Conservation (phyloP, 2,113 vertebrate species). For the Aviceda subcristata region DNA sequence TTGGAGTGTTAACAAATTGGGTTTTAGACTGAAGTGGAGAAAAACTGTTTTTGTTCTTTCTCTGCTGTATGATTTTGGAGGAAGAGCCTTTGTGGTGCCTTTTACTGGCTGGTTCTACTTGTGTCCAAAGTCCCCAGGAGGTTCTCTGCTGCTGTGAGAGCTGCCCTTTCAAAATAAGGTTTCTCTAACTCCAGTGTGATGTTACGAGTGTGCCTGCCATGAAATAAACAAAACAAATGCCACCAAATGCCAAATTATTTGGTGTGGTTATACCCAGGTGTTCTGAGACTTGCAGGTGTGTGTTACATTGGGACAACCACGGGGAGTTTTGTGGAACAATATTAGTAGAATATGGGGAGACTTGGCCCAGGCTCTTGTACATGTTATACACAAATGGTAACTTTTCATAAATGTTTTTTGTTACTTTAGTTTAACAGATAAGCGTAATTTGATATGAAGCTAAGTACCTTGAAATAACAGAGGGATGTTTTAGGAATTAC, state of each 20-base stretch:
- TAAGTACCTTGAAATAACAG: not conserved
- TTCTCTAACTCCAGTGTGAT: rapidly evolving
- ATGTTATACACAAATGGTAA: rapidly evolving
- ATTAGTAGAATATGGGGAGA: not conserved
- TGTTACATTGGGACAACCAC: not conserved
- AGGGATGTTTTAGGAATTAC: not conserved
- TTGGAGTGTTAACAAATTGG: not conserved
- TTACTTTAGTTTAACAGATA: not conserved
- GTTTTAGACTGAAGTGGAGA: not conserved
- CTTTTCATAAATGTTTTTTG: rapidly evolving
- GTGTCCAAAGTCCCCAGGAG: not conserved
- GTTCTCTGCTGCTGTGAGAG: not conserved
- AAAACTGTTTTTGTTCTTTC: not conserved
- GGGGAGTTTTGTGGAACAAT: not conserved
- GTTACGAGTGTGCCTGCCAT: rapidly evolving
- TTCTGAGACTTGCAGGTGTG: rapidly evolving
- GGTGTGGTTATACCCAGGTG: rapidly evolving
- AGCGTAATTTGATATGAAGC: rapidly evolving
- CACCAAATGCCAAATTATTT: too few species aligned
- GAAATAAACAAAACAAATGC: not conserved
- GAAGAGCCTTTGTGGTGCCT: not conserved
- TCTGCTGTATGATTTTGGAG: not conserved
- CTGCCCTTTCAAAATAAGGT: not conserved
- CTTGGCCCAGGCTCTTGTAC: not conserved
- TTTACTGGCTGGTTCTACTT: not conserved